These are phyloP conservation scores for Panagrolaimus sp. DNA, from an alignment of 1,140 invertebrate species.

Conservation along the genomic window DNA sequence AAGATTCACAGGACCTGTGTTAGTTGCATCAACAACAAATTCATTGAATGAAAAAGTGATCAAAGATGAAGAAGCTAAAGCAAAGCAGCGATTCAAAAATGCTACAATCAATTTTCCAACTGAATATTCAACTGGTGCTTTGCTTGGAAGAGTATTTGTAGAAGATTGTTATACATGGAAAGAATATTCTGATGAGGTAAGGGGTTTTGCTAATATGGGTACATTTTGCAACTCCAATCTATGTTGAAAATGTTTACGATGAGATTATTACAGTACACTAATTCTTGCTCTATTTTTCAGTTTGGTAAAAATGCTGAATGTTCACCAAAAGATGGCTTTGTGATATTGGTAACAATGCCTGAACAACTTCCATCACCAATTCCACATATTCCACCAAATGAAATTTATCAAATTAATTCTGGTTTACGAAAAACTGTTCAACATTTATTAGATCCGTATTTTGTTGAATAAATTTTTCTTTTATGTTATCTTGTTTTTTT, in stretches of 20 bases:
- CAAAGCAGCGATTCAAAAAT: too few species aligned
- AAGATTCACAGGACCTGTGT: not conserved
- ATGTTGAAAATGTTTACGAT: too few species aligned
- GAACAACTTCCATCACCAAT: not conserved
- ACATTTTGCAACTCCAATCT: too few species aligned
- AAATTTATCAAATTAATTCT: not conserved
- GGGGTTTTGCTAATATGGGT: not conserved
- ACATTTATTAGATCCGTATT: conserved; percentile 1
- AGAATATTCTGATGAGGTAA: conserved; percentile 3
- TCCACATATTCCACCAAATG: not conserved
- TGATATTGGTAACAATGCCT: not conserved
- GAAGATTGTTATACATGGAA: not conserved
- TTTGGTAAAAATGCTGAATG: conserved; percentile 4
- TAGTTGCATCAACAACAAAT: not conserved
- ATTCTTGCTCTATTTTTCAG: too few species aligned
- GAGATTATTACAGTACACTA: too few species aligned
- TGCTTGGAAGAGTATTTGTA: not conserved
- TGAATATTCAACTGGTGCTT: not conserved
- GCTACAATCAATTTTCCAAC: not conserved
- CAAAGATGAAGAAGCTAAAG: not conserved
- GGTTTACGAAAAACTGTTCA: conserved; percentile 3
- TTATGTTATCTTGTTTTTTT: too few species aligned
- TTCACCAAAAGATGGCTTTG: not conserved
- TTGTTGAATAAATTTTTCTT: too few species aligned
- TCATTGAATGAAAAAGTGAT: not conserved